Conservation (phyloP, 2,888 invertebrate genomes). For the Erebia aethiops region DNA sequence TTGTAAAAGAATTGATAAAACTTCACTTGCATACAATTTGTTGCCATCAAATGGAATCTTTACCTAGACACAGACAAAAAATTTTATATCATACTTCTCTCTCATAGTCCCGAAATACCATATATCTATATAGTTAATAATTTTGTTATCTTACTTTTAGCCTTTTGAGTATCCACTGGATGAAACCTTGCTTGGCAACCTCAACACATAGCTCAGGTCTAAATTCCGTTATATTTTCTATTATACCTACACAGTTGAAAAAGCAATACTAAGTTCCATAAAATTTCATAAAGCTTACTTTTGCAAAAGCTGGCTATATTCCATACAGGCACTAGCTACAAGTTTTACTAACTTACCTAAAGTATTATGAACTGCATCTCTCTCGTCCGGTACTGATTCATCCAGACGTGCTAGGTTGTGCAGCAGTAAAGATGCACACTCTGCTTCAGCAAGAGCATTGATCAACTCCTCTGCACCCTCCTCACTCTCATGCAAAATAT, state of each 20-base stretch:
- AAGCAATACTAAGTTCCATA: neutral
- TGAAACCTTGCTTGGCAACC: constrained; percentile 94
- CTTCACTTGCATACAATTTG: constrained; percentile 97
- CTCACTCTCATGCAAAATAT: constrained; percentile 96
- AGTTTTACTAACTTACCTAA: constrained; percentile 79
- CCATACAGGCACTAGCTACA: no score
- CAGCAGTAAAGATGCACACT: constrained; percentile 94
- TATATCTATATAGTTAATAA: neutral
- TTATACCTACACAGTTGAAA: constrained; percentile 84
- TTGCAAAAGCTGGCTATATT: no score
- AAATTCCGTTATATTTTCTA: constrained; percentile 98
- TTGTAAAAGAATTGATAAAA: constrained; percentile 97
- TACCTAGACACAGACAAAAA: constrained; percentile 58
- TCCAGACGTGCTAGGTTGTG: constrained; percentile 97
- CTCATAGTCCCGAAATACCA: no score
- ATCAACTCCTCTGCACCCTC: constrained; percentile 95
- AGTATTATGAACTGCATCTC: constrained; percentile 98
- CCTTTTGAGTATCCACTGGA: constrained; percentile 96
- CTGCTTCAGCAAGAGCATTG: constrained; percentile 93
- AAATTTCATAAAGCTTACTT: no score
- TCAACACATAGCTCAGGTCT: constrained; percentile 92
- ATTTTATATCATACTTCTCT: neutral
- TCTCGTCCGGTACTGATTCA: constrained; percentile 95
- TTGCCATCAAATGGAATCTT: constrained; percentile 97
- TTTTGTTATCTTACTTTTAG: constrained; percentile 83